Evolutionary conservation across 2,113 vertebrate species (phyloP), one percentile per base, ranked within the genome.

Genomic region (Cygnus buccinator): DNA sequence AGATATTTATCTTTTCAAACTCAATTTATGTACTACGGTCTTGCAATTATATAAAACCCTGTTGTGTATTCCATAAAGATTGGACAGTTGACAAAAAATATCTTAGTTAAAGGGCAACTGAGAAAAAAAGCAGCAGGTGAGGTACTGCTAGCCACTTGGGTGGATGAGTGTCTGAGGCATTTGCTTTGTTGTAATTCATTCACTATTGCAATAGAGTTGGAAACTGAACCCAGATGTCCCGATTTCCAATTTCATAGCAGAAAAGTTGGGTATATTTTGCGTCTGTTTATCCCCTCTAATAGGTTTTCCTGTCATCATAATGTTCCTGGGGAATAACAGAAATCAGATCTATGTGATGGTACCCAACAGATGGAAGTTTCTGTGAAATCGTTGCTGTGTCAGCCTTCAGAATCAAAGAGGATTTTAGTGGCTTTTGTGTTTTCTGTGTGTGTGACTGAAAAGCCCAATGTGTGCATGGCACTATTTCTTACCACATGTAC

Each of bases 161-260:
- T 72, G 48, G 80, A 52, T 50, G 72, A 83, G 21, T 54, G 44
- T 66, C 31, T 74, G 58, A 80, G 44, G 62, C 16, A 17, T 84
- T 72, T 22, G 21, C 43, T 59, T 76, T 8, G 11, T 5, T 84
- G 17, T 31, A 84, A 78, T 59, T 89, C 18, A 72, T 59, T 78
- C 25, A 33, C 18, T 46, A 17, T 68, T 52, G 21, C 3, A 81
- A 35, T 29, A 82, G 73, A 35, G 22, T 80, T 65, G 46, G 44
- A 29, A 91, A 82, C 39, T 70, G 66, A 95, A 95, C 44, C 3
- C 58, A 95, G 62, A 87, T 66, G 11, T 91, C 70, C 82, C 79
- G 58, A 76, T 87, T 95, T 91, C 62, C 37, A 50, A 37, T 58
- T 7, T 48, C 0, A 0, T 62, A 57, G 66, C 4, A 6, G 54